These are phyloP conservation scores for Bombus confusus DNA, from an alignment of 1,140 invertebrate genomes.

Conservation along the genomic window DNA sequence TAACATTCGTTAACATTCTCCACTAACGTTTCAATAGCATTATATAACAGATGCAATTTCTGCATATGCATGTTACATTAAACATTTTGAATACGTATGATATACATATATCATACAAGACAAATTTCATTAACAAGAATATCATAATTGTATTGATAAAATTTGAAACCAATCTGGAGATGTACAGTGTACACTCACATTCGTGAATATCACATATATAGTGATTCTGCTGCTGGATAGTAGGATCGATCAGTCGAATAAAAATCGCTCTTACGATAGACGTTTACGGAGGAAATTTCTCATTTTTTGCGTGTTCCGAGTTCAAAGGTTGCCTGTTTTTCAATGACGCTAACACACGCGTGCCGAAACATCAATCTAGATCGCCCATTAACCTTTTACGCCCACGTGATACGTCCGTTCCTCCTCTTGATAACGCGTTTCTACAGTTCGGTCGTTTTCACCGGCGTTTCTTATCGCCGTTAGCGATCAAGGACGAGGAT, in stretches of 20 bases:
- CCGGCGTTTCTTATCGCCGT: neutral
- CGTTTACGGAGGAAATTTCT: neutral
- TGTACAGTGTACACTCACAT: too few species aligned
- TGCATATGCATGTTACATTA: too few species aligned
- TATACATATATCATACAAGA: neutral
- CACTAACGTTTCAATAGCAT: too few species aligned
- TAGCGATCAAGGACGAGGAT: neutral
- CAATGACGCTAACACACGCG: conserved; percentile 5
- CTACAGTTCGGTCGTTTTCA: neutral
- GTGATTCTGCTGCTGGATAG: too few species aligned
- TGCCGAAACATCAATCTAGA: neutral
- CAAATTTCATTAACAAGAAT: neutral
- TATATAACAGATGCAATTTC: neutral
- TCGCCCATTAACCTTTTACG: conserved; percentile 14
- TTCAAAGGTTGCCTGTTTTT: neutral
- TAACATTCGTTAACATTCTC: too few species aligned
- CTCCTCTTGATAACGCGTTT: conserved; percentile 2
- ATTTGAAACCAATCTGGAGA: neutral
- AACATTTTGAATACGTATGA: neutral
- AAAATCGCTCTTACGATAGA: neutral
- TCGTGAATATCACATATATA: too few species aligned
- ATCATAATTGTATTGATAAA: neutral
- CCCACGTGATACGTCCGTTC: conserved; percentile 10
- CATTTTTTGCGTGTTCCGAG: conserved; percentile 11
- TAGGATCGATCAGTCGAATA: neutral